Evolutionary conservation across 2,797 vertebrate genomes (phyloP).

Genomic region (Sebastes umbrosus): DNA sequence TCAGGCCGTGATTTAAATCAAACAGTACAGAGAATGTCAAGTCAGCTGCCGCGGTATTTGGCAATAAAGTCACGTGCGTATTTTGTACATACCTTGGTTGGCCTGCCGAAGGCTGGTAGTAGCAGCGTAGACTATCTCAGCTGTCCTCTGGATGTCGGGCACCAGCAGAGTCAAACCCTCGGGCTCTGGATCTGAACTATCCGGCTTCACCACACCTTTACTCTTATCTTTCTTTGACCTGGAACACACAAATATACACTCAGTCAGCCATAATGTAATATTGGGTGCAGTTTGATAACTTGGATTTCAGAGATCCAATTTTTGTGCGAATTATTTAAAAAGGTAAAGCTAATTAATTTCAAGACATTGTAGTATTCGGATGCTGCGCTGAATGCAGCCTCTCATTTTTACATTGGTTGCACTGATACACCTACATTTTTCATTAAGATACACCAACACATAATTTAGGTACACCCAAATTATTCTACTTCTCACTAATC

Average conservation of each 20-base stretch:
- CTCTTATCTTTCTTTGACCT: constrained; percentile 99
- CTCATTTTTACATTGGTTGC: too few species aligned
- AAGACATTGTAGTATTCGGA: too few species aligned
- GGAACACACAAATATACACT: constrained; percentile 22
- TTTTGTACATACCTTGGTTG: constrained; percentile 87
- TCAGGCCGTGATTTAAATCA: not conserved
- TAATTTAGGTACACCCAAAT: too few species aligned
- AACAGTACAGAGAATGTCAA: not conserved
- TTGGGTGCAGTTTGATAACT: not conserved
- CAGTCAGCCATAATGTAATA: not conserved
- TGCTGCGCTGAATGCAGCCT: too few species aligned
- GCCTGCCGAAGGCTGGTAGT: constrained; percentile 94
- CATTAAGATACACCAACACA: too few species aligned
- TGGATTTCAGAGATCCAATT: not conserved
- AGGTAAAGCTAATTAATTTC: too few species aligned
- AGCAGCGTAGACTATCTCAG: constrained; percentile 94
- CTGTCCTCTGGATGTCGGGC: constrained; percentile 98
- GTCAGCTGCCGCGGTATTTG: not conserved
- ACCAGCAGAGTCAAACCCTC: constrained; percentile 96
- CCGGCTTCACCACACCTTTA: constrained; percentile 93
- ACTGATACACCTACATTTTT: too few species aligned
- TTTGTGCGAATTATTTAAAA: too few species aligned
- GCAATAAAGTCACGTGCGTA: not conserved
- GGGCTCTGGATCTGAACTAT: constrained; percentile 92
- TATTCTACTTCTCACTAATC: too few species aligned